Evolutionary conservation across 2,113 vertebrate genomes (phyloP).

Genomic region (Cranoglanis bouderius): DNA sequence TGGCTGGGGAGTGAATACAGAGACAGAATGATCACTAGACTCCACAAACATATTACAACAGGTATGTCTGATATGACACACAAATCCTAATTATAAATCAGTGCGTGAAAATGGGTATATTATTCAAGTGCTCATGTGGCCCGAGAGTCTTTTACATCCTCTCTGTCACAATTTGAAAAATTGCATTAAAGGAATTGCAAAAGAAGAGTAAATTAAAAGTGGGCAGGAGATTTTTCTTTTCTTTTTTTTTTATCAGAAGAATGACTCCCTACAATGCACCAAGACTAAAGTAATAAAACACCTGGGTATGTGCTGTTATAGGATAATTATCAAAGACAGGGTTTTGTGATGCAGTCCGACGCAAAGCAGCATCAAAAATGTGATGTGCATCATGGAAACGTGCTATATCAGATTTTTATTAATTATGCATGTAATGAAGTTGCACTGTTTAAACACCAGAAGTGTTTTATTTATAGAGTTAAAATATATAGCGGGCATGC

Average conservation of each 20-base stretch:
- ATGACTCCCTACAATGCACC: neutral
- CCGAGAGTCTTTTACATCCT: neutral
- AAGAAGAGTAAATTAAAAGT: no score
- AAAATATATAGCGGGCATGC: neutral
- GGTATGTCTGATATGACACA: no score
- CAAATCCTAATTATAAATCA: neutral
- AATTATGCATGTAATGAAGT: neutral
- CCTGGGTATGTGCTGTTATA: neutral
- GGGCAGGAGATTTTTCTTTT: no score
- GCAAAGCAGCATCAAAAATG: neutral
- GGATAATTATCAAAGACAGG: neutral
- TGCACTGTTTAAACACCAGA: neutral
- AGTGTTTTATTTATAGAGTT: neutral
- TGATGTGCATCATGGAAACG: neutral
- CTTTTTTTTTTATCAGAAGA: neutral
- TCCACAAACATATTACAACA: neutral
- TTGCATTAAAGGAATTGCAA: neutral
- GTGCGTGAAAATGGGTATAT: neutral
- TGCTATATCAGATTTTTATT: neutral
- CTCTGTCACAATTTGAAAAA: neutral
- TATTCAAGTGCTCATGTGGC: neutral
- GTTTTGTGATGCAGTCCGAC: neutral
- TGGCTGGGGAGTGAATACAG: constrained; percentile 68
- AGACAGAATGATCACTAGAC: neutral
- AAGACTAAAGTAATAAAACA: no score